Conservation (phyloP, 2,888 invertebrate species). For the Alviniconcha strummeri region DNA sequence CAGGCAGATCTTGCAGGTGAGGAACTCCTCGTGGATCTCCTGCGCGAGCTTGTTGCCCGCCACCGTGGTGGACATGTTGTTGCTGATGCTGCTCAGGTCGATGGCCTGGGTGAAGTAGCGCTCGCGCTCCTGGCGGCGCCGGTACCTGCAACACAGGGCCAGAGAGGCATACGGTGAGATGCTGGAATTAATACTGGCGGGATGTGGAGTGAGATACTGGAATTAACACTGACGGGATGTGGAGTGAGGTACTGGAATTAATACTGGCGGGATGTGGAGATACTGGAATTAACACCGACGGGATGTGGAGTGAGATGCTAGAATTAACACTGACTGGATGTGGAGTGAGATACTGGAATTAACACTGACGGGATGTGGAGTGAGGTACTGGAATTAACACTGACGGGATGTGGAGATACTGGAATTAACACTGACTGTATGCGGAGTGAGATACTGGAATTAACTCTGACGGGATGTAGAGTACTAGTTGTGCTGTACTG, state of each 20-base stretch:
- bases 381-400: not conserved
- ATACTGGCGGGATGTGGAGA: not conserved
- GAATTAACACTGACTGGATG: not conserved
- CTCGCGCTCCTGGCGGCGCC: slow-evolving; percentile 62
- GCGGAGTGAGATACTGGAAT: too few relatives aligned
- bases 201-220: not conserved
- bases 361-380: not conserved
- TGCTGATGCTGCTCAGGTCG: slow-evolving; percentile 55
- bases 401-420: not conserved
- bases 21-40: slow-evolving; percentile 74
- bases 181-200: not conserved
- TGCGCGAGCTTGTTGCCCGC: slow-evolving; percentile 70
- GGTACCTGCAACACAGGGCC: slow-evolving; percentile 50
- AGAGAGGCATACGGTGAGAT: not conserved
- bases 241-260: not conserved
- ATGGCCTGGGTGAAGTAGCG: slow-evolving; percentile 65
- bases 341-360: not conserved
- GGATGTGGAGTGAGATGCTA: not conserved
- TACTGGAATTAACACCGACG: not conserved
- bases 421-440: not conserved
- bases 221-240: not conserved
- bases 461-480: too few relatives aligned
- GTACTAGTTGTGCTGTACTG: too few relatives aligned
- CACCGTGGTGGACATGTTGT: slow-evolving; percentile 47
- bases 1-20: slow-evolving; percentile 73